Conservation (phyloP, 2,113 vertebrate genomes). For the Leptodactylus fuscus region DNA sequence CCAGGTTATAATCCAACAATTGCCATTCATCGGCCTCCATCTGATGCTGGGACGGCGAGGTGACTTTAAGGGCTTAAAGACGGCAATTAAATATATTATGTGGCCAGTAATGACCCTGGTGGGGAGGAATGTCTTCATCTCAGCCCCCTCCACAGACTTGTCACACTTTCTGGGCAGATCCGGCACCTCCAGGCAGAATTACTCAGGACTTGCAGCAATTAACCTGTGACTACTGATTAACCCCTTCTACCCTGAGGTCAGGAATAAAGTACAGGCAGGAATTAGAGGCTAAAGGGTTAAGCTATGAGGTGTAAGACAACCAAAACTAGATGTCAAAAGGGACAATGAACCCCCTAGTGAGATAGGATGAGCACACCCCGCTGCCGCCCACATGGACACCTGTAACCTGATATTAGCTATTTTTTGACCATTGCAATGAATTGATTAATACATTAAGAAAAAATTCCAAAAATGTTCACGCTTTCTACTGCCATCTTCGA, state of each 20-base stretch:
- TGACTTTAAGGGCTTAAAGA: slow-evolving; percentile 11
- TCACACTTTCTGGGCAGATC: slow-evolving; percentile 1
- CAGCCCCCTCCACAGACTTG: background rate
- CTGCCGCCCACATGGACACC: too few species aligned
- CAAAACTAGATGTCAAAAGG: background rate
- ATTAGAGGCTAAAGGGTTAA: background rate
- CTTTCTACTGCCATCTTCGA: too few species aligned
- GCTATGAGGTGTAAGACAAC: background rate
- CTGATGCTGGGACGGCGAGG: background rate
- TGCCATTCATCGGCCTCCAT: slow-evolving; percentile 1
- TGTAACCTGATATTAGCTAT: too few species aligned
- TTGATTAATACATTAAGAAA: too few species aligned
- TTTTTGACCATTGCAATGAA: too few species aligned
- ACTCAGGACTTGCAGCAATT: slow-evolving; percentile 26
- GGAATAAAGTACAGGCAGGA: background rate
- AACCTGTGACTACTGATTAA: slow-evolving; percentile 26
- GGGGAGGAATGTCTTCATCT: slow-evolving; percentile 30
- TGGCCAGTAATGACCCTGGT: slow-evolving; percentile 2
- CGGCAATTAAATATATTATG: slow-evolving; percentile 35
- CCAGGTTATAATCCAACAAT: background rate
- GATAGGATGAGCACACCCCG: too few species aligned
- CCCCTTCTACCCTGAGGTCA: background rate
- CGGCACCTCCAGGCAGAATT: background rate
- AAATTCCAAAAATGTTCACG: too few species aligned
- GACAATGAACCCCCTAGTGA: background rate